Base-by-base conservation (phyloP, 2,113 vertebrate genomes). In the Mustela nigripes region DNA sequence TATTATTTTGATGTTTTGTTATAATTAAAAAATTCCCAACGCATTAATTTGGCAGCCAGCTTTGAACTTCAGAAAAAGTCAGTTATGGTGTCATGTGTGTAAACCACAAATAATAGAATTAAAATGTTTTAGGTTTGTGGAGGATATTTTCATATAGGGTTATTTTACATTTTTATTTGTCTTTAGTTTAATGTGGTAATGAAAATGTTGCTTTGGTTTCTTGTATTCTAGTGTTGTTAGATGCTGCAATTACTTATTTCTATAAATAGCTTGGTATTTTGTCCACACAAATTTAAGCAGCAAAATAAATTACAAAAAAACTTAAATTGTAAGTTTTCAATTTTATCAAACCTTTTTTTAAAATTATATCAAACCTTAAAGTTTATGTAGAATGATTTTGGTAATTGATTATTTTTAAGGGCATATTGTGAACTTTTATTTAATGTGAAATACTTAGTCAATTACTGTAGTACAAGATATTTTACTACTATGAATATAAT, bases 11-110 rank as follows among this genome's bases (percentile, higher is more conserved):
- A 48, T 89, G 15, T 74, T 73, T 78, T n/a, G 15, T 76, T 83
- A 31, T 74, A 39, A 81, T 71, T 94, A 9, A 18, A 93, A 73
- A 89, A 69, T 28, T 19, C 14, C 26, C 10, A 31, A 8, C 39
- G 22, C 33, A 76, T 91, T 86, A 89, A 91, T 83, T 96, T 89
- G 62, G 53, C 21, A 97, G 48, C 42, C n/a, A 95, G n/a, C 31
- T 89, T 97, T 94, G 87, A 94, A 89, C 19, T 71, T 82, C 67
- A 67, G 58, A 89, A 95, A 90, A 94, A 87, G 16, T 87, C 36
- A 60, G 1, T 96, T 88, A 91, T 76, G 39, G 18, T 4, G 36
- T 92, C 39, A 48, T 79, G 85, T 82, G 24, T 95, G 19, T 92
- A 92, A 81, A 69, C 80, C 24, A 80, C 22, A 84, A 62, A 85